Percentiles rank a stretch among this genome's conserved stretches.
Conservation (phyloP, 92 coral and sea anemone genomes). For the Bergia puertoricense region DNA sequence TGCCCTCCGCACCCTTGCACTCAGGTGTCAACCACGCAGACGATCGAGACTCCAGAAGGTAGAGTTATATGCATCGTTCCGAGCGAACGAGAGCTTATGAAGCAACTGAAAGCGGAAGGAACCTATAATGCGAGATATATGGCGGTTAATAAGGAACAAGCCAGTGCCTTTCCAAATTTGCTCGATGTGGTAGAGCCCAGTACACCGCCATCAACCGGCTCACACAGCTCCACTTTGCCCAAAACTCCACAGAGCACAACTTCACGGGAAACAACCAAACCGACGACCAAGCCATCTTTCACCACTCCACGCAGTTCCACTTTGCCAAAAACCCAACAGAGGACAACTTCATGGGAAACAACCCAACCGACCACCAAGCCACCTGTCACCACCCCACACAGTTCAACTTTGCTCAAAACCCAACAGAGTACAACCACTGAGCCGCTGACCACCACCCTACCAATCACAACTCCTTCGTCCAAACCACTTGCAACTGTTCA, state of each 20-base stretch:
- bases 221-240: not conserved
- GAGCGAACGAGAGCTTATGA: not conserved
- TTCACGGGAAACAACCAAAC: too few relatives aligned
- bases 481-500: not conserved
- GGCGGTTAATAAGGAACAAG: slow-evolving; percentile 5
- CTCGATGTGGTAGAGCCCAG: not conserved
- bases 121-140: not conserved
- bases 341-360: not conserved
- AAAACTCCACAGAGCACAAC: too few relatives aligned
- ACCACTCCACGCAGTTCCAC: not conserved
- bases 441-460: not conserved
- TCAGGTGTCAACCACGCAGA: slow-evolving; percentile 4
- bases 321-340: too few relatives aligned
- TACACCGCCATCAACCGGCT: not conserved
- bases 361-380: too few relatives aligned
- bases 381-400: not conserved
- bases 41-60: not conserved
- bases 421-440: not conserved
- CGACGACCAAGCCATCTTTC: too few relatives aligned
- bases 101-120: slow-evolving; percentile 7
- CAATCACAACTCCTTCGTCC: not conserved
- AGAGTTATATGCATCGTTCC: slow-evolving; percentile 6
- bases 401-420: not conserved
- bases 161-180: slow-evolving; percentile 4
- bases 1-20: slow-evolving; percentile 3